Evolutionary conservation across 2,888 invertebrate genomes (phyloP).

Genomic region (Bhutanitis thaidina): DNA sequence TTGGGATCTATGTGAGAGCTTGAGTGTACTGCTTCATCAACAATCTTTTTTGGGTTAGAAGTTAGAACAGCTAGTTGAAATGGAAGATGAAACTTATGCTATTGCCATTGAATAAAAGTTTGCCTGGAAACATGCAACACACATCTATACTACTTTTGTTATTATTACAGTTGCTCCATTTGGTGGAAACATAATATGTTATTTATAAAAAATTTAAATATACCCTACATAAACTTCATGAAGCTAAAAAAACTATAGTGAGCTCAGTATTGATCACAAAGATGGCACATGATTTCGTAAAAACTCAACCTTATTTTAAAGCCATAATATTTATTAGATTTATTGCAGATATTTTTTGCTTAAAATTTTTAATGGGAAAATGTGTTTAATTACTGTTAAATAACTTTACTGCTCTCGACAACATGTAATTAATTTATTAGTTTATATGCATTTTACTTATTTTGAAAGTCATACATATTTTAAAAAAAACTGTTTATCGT

Average conservation of each 20-base stretch:
- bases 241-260: not conserved
- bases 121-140: conserved; percentile 16
- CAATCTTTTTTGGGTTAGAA: conserved; percentile 29
- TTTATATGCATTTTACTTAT: conserved; percentile 13
- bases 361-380: conserved; percentile 4
- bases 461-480: conserved; percentile 13
- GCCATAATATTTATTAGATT: not conserved
- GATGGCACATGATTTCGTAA: not conserved
- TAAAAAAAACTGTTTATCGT: conserved; percentile 16
- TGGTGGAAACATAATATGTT: not conserved
- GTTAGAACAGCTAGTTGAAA: conserved; percentile 64
- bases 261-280: not conserved
- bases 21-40: conserved; percentile 59
- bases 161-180: no score
- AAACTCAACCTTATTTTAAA: not conserved
- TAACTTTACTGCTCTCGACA: conserved; percentile 8
- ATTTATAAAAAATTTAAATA: conserved; percentile 13
- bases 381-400: conserved; percentile 10
- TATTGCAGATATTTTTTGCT: conserved; percentile 2
- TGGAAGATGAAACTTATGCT: conserved; percentile 34
- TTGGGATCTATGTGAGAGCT: conserved; percentile 64
- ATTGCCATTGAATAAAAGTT: conserved; percentile 37
- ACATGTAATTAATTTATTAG: conserved; percentile 11
- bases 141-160: not conserved
- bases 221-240: no score